Evolutionary conservation across 2,113 vertebrate species (phyloP).

Genomic region (Neolamprologus modestus): DNA sequence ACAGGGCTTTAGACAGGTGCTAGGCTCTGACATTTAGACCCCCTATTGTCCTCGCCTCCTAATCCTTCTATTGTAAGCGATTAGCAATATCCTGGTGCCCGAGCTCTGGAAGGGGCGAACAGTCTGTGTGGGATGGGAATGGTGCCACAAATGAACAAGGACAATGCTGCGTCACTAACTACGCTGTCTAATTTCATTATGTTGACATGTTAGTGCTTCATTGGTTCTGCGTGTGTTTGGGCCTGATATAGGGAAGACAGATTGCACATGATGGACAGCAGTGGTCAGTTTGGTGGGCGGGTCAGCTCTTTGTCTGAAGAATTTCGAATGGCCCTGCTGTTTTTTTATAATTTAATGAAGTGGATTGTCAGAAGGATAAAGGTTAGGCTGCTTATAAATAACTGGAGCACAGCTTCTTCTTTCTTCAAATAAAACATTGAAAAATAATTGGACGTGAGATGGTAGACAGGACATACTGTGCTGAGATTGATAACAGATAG

Average conservation of each 20-base stretch:
- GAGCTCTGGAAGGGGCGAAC: conserved; percentile 18
- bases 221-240: background rate
- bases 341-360: background rate
- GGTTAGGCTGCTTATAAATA: background rate
- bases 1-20: conserved; percentile 61
- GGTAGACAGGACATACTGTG: background rate
- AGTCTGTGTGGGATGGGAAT: conserved; percentile 15
- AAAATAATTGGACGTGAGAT: background rate
- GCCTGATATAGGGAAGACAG: background rate
- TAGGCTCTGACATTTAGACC: conserved; percentile 55
- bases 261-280: conserved; percentile 4
- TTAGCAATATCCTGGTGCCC: conserved; percentile 66
- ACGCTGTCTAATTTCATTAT: conserved; percentile 71
- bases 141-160: conserved; percentile 49
- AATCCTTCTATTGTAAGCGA: conserved; percentile 72
- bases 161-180: conserved; percentile 67
- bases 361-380: background rate
- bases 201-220: conserved; percentile 45
- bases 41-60: conserved; percentile 54
- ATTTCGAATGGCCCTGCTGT: background rate
- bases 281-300: background rate
- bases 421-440: conserved; percentile 25
- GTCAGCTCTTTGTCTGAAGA: background rate
- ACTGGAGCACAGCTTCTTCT: background rate
- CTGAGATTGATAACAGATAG: background rate